These are phyloP conservation scores for Liposcelis brunnea DNA, from an alignment of 2,888 invertebrate species.

Conservation along the genomic window DNA sequence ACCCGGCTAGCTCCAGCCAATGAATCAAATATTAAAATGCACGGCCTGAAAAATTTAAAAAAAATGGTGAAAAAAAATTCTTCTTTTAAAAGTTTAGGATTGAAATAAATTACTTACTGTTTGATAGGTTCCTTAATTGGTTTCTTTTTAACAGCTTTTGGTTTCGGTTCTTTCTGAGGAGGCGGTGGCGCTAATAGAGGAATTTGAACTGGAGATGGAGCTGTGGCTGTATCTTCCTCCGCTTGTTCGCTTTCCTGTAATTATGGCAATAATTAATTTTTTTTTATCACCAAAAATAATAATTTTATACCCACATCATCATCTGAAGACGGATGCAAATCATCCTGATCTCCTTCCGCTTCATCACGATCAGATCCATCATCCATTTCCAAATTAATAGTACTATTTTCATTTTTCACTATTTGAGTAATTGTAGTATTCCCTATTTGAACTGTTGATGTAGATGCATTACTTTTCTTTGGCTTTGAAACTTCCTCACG, in stretches of 20 bases:
- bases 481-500: not conserved
- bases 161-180: not conserved
- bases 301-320: slow-evolving; percentile 15
- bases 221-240: slow-evolving; percentile 3
- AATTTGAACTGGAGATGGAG: slow-evolving; percentile 21
- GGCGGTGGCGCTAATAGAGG: slow-evolving; percentile 25
- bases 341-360: slow-evolving; percentile 66
- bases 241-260: not conserved
- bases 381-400: slow-evolving; percentile 25
- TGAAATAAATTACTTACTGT: slow-evolving; percentile 34
- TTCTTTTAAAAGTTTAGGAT: slow-evolving; percentile 1
- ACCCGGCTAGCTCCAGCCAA: slow-evolving; percentile 61
- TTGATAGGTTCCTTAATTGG: slow-evolving; percentile 35
- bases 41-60: slow-evolving; percentile 47
- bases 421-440: slow-evolving; percentile 35
- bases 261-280: slow-evolving; percentile 4
- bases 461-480: slow-evolving; percentile 27
- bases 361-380: slow-evolving; percentile 59
- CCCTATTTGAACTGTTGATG: slow-evolving; percentile 40
- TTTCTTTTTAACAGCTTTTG: slow-evolving; percentile 14
- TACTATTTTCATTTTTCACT: not conserved
- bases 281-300: slow-evolving; percentile 3
- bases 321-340: slow-evolving; percentile 28
- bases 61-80: slow-evolving; percentile 8
- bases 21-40: slow-evolving; percentile 92